Evolutionary conservation across 2,888 invertebrate genomes (phyloP).

Genomic region (Monoplex corrugatus): DNA sequence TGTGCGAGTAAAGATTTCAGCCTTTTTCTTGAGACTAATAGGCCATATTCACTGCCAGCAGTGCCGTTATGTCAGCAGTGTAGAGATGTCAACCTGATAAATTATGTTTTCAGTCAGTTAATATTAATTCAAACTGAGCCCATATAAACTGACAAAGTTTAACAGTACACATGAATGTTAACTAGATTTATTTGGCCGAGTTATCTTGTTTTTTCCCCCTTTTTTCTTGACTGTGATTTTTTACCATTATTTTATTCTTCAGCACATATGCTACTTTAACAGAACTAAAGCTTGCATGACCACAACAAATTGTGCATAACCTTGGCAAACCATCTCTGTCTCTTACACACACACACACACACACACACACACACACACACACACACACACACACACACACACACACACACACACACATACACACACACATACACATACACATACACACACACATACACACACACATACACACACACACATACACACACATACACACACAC

Average conservation of each 20-base stretch:
- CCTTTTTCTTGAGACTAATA: neutral
- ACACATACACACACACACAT: neutral
- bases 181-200: neutral
- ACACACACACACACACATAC: neutral
- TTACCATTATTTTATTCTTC: neutral
- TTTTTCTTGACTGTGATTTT: neutral
- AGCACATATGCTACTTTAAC: conserved; percentile 14
- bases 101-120: neutral
- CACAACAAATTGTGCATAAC: conserved; percentile 18
- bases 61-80: too few species aligned
- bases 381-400: too few species aligned
- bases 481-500: too few species aligned
- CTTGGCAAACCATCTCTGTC: conserved; percentile 29
- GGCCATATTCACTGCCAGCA: too few species aligned
- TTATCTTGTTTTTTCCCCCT: neutral
- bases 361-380: neutral
- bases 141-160: too few species aligned
- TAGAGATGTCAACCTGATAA: too few species aligned
- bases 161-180: too few species aligned
- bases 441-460: neutral
- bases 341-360: neutral
- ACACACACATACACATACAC: neutral
- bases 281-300: conserved; percentile 21
- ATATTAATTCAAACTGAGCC: too few species aligned
- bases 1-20: neutral